Evolutionary conservation across 2,888 invertebrate genomes (phyloP), one percentile per base, ranked within the genome.

Genomic region (Aspidiotus rigidus): DNA sequence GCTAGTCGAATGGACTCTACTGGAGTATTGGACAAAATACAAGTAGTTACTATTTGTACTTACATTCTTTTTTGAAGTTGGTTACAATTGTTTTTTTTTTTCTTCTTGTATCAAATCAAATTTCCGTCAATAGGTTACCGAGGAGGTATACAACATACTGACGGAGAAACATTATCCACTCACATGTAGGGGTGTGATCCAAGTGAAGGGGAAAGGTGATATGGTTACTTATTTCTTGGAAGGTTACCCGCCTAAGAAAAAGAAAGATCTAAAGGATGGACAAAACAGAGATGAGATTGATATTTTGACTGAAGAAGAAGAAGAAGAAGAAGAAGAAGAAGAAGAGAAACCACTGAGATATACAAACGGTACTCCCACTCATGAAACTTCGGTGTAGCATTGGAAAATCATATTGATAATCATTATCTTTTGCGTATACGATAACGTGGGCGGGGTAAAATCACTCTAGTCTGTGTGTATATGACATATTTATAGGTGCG

Each of bases 1-100:
- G 94, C 96, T 10, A 93, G 93, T 72, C 83, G 96, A 69, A 96
- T 96, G 96, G 96, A 96, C 79, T 92, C 92, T 64, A 94, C 94
- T 0, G 93, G 95, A 0, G 79, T 92, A 0, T 81, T 88, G 13
- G 93, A 93, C 77, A 87, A 89, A 76, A 95, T 91, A 75, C 90
- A 93, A 85, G 91, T 90, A 77, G 75, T 62, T 44, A 15, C 71
- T 49, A 13, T 49, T 13, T 49, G 49, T n/a, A 3, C 49, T 49
- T n/a, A 49, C 11, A 11, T 49, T n/a, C 49, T 49, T 49, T 49
- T 2, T 11, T 2, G 11, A 8, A 10, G 49, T 11, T 11, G 11
- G 49, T 44, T 44, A 8, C 49, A 44, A 44, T 11, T 44, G 11
- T 44, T 44, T 11, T 10, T n/a, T n/a, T 28, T 28, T 5, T 28